Conservation (phyloP, 2,888 invertebrate species). For the Phortica okadai region DNA sequence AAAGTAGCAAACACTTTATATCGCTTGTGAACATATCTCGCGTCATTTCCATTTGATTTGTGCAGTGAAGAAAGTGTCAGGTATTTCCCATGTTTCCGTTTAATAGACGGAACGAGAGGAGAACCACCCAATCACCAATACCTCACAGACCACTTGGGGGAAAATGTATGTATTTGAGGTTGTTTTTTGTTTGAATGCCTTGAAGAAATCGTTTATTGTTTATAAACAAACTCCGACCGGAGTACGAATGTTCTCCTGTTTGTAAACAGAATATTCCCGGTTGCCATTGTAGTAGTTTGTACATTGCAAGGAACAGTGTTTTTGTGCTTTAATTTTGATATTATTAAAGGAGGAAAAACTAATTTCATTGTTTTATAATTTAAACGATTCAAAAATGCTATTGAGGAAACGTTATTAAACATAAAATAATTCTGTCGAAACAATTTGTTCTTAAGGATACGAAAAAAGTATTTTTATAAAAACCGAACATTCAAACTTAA, state of each 20-base stretch:
- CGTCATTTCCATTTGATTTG: conserved; percentile 29
- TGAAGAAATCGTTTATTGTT: conserved; percentile 64
- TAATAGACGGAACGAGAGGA: neutral
- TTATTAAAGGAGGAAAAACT: neutral
- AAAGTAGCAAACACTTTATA: neutral
- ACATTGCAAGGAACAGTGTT: conserved; percentile 57
- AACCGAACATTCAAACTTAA: conserved; percentile 23
- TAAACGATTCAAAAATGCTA: neutral
- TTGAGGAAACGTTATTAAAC: neutral
- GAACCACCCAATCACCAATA: neutral
- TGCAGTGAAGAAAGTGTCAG: conserved; percentile 24
- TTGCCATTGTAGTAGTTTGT: conserved; percentile 55
- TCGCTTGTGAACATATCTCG: neutral
- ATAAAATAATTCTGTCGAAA: neutral
- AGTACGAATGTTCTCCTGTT: conserved; percentile 46
- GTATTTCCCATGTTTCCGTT: conserved; percentile 19
- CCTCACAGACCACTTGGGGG: conserved; percentile 9
- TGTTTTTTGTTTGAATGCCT: conserved; percentile 38
- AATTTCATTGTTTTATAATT: neutral
- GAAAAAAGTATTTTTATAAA: conserved; percentile 8
- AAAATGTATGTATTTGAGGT: neutral
- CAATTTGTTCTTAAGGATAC: neutral
- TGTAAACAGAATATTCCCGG: conserved; percentile 39
- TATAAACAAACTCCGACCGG: conserved; percentile 60
- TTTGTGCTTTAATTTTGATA: neutral